These are phyloP conservation scores for Chrysocyon brachyurus DNA, from an alignment of 2,797 vertebrate genomes.

Conservation along the genomic window DNA sequence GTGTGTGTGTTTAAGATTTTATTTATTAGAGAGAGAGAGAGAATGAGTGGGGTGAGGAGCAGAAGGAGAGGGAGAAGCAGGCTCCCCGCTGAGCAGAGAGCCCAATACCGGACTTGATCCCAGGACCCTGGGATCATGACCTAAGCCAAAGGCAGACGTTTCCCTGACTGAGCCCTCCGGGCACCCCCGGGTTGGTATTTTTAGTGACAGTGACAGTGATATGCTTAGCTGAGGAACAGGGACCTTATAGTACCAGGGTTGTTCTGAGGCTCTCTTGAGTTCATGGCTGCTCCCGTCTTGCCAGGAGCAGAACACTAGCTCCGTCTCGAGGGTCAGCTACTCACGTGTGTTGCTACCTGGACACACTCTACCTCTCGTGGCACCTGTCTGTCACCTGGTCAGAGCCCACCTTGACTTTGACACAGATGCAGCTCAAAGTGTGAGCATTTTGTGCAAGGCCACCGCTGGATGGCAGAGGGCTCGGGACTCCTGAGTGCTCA, in stretches of 20 bases:
- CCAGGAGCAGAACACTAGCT: not conserved
- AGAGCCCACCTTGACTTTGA: not conserved
- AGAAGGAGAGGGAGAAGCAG: not conserved
- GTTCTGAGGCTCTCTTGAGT: not conserved
- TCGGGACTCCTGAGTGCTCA: accelerated
- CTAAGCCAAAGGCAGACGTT: not conserved
- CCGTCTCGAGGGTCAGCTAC: not conserved
- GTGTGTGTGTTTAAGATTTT: not conserved
- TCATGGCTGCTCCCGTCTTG: not conserved
- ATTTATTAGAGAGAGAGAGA: not conserved
- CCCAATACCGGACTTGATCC: not conserved
- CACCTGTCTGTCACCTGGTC: not conserved
- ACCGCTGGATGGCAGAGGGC: not conserved
- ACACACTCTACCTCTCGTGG: accelerated
- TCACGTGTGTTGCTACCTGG: not conserved
- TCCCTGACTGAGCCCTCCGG: not conserved
- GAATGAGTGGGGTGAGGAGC: too few species aligned
- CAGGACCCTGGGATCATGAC: not conserved
- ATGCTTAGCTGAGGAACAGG: not conserved
- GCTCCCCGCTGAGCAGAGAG: not conserved
- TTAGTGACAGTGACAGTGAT: accelerated
- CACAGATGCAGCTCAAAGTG: not conserved
- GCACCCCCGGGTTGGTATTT: accelerated
- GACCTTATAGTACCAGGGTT: accelerated
- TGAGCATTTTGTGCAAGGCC: not conserved